phyloP scores from a whole-genome alignment of 2,797 vertebrate species.

The Phylloscopus collybita region DNA sequence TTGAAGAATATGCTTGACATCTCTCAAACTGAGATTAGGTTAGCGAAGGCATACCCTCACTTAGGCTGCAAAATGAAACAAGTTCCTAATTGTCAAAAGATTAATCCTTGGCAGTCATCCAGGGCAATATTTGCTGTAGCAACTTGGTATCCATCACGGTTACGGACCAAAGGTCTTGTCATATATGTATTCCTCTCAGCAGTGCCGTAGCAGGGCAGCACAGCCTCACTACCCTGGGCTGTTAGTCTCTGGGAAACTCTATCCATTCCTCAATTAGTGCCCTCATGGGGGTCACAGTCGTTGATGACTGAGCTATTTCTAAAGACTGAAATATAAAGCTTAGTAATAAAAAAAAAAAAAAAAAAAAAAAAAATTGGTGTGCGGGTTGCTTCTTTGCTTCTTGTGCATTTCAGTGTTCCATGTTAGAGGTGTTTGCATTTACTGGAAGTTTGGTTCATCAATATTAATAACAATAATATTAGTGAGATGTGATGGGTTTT shows the following conservation, averaged over 20 bases:
- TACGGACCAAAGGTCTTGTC: conserved; percentile 48
- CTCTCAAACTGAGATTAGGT: conserved; percentile 51
- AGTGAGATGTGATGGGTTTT: neutral
- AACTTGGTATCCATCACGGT: conserved; percentile 62
- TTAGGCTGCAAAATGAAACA: conserved; percentile 47
- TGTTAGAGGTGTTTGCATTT: neutral
- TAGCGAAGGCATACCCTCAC: neutral
- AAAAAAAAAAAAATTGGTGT: too few relatives aligned
- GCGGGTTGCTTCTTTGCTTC: neutral
- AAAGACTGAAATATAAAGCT: neutral
- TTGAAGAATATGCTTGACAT: conserved; percentile 47
- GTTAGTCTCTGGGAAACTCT: conserved; percentile 24
- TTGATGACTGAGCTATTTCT: conserved; percentile 40
- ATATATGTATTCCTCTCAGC: conserved; percentile 14
- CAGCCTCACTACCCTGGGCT: neutral
- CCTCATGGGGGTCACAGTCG: neutral
- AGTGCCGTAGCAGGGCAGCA: neutral
- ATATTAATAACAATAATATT: neutral
- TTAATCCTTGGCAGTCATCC: conserved; percentile 63
- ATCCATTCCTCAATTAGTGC: conserved; percentile 32
- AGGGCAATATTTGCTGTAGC: conserved; percentile 67
- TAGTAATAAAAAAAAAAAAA: neutral
- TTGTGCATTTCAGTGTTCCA: neutral
- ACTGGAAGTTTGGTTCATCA: neutral
- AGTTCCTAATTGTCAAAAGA: conserved; percentile 65